phyloP scores from a whole-genome alignment of 1,140 invertebrate species.

The Microvelia longipes region DNA sequence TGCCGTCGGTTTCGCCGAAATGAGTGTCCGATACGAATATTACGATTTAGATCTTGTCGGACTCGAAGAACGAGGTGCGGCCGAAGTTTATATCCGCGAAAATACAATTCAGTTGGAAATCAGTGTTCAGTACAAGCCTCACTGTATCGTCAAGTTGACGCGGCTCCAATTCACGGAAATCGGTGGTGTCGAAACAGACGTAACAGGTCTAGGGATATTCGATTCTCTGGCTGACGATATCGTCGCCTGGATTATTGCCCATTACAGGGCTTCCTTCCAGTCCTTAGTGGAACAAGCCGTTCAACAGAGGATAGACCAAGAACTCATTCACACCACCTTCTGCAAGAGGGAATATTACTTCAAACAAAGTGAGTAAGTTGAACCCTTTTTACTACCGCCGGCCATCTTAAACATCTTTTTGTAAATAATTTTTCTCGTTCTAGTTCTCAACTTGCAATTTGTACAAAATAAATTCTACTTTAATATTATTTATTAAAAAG shows the following conservation, averaged over 20 bases:
- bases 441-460: no score
- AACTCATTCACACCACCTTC: neutral
- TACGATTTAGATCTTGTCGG: neutral
- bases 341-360: neutral
- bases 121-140: neutral
- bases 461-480: no score
- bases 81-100: neutral
- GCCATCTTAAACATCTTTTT: no score
- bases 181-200: neutral
- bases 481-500: no score
- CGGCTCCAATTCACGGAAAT: neutral
- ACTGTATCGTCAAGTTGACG: constrained; percentile 1
- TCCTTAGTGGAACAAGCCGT: neutral
- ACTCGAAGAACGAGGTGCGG: neutral
- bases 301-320: neutral
- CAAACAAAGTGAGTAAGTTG: neutral
- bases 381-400: neutral
- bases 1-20: neutral
- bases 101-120: neutral
- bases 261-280: neutral
- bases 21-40: neutral
- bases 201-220: neutral
- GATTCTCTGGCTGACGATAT: constrained; percentile 1
- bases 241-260: constrained; percentile 1
- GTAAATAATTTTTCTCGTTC: no score